Evolutionary conservation across 2,797 vertebrate genomes (phyloP).

Genomic region (Rhabdophis nuchalis): DNA sequence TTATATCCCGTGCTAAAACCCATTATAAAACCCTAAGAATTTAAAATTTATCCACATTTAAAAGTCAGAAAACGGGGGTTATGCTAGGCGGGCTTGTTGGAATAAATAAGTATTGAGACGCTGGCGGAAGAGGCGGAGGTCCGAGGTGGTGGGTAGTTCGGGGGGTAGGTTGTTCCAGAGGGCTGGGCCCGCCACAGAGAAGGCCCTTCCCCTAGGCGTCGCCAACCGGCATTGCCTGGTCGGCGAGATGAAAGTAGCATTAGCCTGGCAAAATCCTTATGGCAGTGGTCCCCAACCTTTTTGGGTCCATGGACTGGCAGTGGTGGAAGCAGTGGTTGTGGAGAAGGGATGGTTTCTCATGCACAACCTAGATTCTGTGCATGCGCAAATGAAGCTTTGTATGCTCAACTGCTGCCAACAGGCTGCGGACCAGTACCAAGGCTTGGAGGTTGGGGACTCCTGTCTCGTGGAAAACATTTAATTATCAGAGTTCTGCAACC

Average conservation of each 20-base stretch:
- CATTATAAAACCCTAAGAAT: too few species aligned
- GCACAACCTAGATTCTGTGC: not conserved
- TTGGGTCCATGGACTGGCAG: not conserved
- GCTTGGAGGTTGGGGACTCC: not conserved
- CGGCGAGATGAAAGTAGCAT: not conserved
- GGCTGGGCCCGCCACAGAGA: too few species aligned
- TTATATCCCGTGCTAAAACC: too few species aligned
- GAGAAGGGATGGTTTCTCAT: not conserved
- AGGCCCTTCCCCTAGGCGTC: too few species aligned
- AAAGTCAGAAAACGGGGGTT: too few species aligned
- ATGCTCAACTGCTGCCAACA: not conserved
- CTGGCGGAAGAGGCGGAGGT: too few species aligned
- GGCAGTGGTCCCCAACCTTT: not conserved
- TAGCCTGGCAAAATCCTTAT: not conserved
- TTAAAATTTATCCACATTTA: too few species aligned
- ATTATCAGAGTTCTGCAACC: not conserved
- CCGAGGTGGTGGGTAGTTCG: too few species aligned
- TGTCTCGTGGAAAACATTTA: not conserved
- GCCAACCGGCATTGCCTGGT: too few species aligned
- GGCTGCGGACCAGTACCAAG: not conserved
- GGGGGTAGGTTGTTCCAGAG: too few species aligned
- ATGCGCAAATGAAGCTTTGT: not conserved
- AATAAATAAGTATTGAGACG: too few species aligned
- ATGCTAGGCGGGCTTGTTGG: too few species aligned
- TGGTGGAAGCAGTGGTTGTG: not conserved